Base-by-base conservation (phyloP, 2,113 vertebrate species). In the Solea solea region DNA sequence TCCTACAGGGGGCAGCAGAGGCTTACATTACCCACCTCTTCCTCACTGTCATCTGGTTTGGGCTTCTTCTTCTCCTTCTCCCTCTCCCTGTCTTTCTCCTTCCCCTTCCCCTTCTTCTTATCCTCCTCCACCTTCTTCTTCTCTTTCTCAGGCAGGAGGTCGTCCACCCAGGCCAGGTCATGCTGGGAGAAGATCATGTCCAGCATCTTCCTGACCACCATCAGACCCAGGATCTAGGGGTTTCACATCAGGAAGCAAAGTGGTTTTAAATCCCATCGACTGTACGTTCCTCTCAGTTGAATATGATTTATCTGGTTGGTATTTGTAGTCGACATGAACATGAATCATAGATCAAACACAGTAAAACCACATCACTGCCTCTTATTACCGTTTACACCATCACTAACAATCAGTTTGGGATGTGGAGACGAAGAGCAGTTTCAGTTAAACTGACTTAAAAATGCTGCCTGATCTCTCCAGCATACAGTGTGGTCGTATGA, bases 161-260 rank as follows among this genome's bases (percentile, higher is more conserved):
- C 97, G 46, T 99, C 97, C 9, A 99, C 68, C 97, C 97, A 99
- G 70, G 97, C 97, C 78, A 99, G 90, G 77, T 99, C 95, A 0
- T 98, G 97, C 84, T 97, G 97, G 66, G 97, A 96, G 86, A 99
- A 98, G 79, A 98, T 74, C 73, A 96, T 91, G 86, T 98, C 97
- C 87, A 98, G 88, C 89, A 97, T 91, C 85, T 95, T 94, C 55
- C 97, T 90, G 73, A 98, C 94, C 2, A 97, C 87, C 93, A 99
- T 95, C 69, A 99, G 91, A 42, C 96, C 97, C 72, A 99, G 83
- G 78, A 99, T 98, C 97, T 99, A 65, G 7, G 21, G 9, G 42
- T 71, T 62, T 9, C 25, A 69, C 28, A 64, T 3, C 57, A 21
- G 16, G 1, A 9, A 8, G 27, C 14, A 1, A 52, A n/a, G 51